Conservation (phyloP, 2,113 vertebrate species). For the Hiodon alosoides region DNA sequence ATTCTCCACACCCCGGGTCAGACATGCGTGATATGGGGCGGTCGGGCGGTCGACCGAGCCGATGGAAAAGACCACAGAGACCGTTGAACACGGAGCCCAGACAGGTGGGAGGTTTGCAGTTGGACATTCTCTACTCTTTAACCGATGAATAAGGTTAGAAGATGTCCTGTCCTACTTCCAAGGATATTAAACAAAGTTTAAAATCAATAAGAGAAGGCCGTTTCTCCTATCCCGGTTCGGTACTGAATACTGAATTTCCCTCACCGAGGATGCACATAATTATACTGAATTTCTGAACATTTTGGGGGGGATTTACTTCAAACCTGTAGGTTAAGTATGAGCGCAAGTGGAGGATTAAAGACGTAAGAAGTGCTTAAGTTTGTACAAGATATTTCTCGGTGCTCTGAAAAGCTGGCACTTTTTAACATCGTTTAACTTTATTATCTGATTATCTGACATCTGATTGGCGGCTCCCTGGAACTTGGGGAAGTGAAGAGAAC, state of each 20-base stretch:
- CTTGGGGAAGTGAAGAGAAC: too few relatives aligned
- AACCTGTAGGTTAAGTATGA: constrained; percentile 40
- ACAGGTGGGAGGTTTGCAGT: constrained; percentile 43
- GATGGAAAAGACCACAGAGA: constrained; percentile 23
- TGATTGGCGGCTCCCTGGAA: too few relatives aligned
- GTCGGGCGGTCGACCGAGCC: constrained; percentile 21
- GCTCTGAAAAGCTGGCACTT: too few relatives aligned
- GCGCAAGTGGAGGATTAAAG: constrained; percentile 20
- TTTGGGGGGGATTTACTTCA: constrained; percentile 37
- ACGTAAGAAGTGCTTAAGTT: constrained; percentile 9
- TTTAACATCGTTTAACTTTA: too few relatives aligned
- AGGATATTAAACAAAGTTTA: constrained; percentile 62
- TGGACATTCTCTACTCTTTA: constrained; percentile 44
- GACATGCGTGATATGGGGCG: constrained; percentile 30
- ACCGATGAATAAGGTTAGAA: constrained; percentile 66
- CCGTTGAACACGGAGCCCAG: constrained; percentile 37
- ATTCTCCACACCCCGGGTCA: constrained; percentile 21
- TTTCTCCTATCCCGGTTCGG: constrained; percentile 54
- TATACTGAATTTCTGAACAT: constrained; percentile 39
- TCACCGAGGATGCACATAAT: constrained; percentile 50
- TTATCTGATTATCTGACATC: too few relatives aligned
- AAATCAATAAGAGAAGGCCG: constrained; percentile 53
- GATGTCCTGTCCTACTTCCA: constrained; percentile 61
- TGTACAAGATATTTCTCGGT: neutral
- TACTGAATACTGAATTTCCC: constrained; percentile 60